phyloP scores from a whole-genome alignment of 2,888 invertebrate species.

The Trachelus troglodyta region DNA sequence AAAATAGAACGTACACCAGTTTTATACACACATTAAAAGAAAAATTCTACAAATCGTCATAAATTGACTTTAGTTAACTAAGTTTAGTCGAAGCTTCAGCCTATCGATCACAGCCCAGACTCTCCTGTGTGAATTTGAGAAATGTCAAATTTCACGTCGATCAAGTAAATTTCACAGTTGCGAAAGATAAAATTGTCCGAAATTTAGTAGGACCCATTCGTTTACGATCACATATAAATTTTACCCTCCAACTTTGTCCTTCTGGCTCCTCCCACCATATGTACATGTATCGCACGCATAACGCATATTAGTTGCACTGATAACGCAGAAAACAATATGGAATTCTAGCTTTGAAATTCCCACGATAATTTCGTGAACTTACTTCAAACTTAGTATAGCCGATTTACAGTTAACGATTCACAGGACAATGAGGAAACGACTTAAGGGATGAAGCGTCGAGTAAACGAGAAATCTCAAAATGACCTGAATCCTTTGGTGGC shows the following conservation, averaged over 20 bases:
- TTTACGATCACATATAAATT: neutral
- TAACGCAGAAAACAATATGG: neutral
- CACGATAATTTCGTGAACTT: constrained; percentile 45
- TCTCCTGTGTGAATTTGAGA: neutral
- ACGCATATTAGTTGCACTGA: constrained; percentile 5
- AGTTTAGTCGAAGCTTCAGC: neutral
- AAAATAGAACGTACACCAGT: neutral
- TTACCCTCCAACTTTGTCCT: neutral
- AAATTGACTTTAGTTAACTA: neutral
- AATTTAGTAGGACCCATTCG: constrained; percentile 40
- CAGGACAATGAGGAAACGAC: constrained; percentile 42
- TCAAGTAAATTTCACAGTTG: constrained; percentile 49
- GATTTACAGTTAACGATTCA: constrained; percentile 51
- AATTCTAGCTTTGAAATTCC: constrained; percentile 2
- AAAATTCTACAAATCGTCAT: neutral
- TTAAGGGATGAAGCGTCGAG: constrained; percentile 11
- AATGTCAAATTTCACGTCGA: constrained; percentile 60
- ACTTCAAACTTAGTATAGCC: constrained; percentile 45
- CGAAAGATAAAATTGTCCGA: constrained; percentile 56
- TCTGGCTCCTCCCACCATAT: neutral
- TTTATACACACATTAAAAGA: neutral
- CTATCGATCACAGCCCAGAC: neutral
- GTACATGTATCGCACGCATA: neutral
- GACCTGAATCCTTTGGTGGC: neutral
- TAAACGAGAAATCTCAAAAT: neutral